Evolutionary conservation across 2,888 invertebrate species (phyloP), one percentile per base, ranked within the genome.

Genomic region (Meteorus cinctellus): DNA sequence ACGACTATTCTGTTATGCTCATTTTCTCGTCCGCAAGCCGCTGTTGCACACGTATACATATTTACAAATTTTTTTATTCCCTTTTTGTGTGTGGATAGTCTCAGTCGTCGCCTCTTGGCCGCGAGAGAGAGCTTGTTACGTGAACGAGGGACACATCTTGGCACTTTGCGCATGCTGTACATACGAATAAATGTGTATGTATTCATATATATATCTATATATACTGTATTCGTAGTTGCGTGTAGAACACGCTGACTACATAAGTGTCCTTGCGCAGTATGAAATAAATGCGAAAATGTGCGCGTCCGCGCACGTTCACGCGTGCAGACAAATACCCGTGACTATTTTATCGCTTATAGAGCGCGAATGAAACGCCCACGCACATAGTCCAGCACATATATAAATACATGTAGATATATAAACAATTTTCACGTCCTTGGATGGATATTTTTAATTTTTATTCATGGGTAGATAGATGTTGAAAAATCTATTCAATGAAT

Each of bases 221-320:
- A 45, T 45, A 45, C 16, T 45, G 3, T 2, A 55, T 55, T 4
- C n/a, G n/a, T 55, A 19, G 19, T 55, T 19, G n/a, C n/a, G 19
- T 55, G 55, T 55, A 55, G 4, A 24, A 55, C 55, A 55, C 4
- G 55, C n/a, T 8, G 55, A 6, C 19, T 55, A 55, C 55, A 86
- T 86, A 87, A 86, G 81, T 88, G 87, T 88, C 88, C 88, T 89
- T 88, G 88, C 83, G 86, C 19, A 63, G 59, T 85, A 84, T 88
- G 86, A 87, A 86, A 87, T 88, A 87, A 87, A 86, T 86, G 85
- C 83, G 84, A 85, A 84, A 86, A 85, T 73, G 72, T 5, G 48
- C 48, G 48, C 74, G 74, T 70, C 60, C 55, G 72, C n/a, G 48
- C 48, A n/a, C 74, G 74, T 70, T 66, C 55, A 74, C 76, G 70